Percentiles rank a stretch among this genome's conserved stretches.
phyloP scores from a whole-genome alignment of 2,113 vertebrate genomes.

The Donacobius atricapilla region DNA sequence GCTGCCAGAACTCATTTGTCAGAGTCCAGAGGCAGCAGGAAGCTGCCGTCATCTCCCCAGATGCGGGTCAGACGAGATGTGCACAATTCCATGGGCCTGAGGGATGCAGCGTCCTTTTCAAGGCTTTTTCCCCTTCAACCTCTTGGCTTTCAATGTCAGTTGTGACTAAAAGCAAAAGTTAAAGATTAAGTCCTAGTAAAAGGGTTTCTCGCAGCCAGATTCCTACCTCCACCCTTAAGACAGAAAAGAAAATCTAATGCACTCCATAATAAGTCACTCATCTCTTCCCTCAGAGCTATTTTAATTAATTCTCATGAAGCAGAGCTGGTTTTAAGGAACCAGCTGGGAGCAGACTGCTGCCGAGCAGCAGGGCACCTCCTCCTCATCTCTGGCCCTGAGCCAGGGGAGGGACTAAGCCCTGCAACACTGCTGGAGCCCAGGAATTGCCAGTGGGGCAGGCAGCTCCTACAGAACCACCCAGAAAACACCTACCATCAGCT shows the following conservation, averaged over 20 bases:
- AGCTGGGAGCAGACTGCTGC: neutral
- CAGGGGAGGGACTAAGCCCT: neutral
- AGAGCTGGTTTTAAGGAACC: neutral
- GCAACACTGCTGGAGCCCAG: neutral
- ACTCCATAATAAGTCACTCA: neutral
- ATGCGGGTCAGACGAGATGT: neutral
- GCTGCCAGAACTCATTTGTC: conserved; percentile 21
- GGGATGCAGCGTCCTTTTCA: neutral
- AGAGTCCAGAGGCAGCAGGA: neutral
- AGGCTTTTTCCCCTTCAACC: neutral
- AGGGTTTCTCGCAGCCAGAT: neutral
- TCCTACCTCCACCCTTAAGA: neutral
- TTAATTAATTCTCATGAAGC: neutral
- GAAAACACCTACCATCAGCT: neutral
- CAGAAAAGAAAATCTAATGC: neutral
- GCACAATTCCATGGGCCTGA: neutral
- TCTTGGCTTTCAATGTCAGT: neutral
- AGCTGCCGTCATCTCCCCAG: neutral
- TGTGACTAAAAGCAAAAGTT: neutral
- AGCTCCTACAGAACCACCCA: neutral
- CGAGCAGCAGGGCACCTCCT: neutral
- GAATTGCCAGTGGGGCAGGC: neutral
- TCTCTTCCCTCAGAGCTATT: neutral
- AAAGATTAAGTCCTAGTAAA: neutral
- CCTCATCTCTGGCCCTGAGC: accelerated